Base-by-base conservation (phyloP, 30 jellyfish, hydroid and myxozoan genomes). In the Hydractinia echinata region DNA sequence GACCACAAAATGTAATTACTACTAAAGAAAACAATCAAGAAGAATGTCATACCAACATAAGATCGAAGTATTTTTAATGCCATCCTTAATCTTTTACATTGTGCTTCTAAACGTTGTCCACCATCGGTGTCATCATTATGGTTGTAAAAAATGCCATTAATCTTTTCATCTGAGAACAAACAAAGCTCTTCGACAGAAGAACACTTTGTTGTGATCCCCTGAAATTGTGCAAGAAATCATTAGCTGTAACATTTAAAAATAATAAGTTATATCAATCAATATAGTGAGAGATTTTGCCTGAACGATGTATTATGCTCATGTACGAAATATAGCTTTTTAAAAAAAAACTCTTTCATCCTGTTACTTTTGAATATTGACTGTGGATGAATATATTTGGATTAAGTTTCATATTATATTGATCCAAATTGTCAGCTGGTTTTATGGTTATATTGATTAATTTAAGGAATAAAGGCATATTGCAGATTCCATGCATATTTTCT, bases 1-100 rank as follows among this genome's bases (percentile, higher is more conserved):
- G 44, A 30, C 44, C 44, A 30, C 44, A 30, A 2, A 30, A 30
- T 30, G 44, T 30, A 30, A 30, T 30, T 30, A 30, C 44, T 30
- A 30, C 44, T 30, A 30, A 30, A 30, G 44, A 30, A 30, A 30
- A 30, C 44, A 30, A 30, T 30, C 44, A 30, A 30, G 44, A 50
- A 44, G 15, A 19, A 30, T 15, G 15, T 6, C 58, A 9, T 80
- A 89, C 97, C 90, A 54, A 92, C 81, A 77, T 80, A 89, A 55
- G 81, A 61, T 76, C 94, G 79, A 72, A 89, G 77, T 20, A 89
- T 84, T 61, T 79, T 85, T 73, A 85, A 50, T 4, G 97, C 97
- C 51, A 93, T 80, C 15, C 78, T 85, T 88, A 89, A 84, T 58
- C 97, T 66, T 84, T 67, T 81, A 52, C 82, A 68, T 54, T 77